Conservation (phyloP, 2,113 vertebrate genomes). For the Zosterops pallidus region DNA sequence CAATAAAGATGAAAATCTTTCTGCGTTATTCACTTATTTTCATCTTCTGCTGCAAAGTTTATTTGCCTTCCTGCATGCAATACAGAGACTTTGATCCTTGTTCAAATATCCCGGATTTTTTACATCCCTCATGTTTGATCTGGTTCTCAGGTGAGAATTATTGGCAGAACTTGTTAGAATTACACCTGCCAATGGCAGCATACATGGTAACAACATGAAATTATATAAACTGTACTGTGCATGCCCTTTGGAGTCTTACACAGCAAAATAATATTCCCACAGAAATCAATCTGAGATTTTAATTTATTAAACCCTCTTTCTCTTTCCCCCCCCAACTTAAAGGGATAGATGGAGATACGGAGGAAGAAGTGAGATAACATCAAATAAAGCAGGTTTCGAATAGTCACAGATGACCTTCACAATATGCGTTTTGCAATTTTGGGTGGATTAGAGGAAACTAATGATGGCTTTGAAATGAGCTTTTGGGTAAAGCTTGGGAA, state of each 20-base stretch:
- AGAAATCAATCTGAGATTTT: constrained; percentile 58
- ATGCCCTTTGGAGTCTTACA: constrained; percentile 25
- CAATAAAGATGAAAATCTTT: not conserved
- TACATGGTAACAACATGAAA: not conserved
- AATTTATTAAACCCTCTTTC: constrained; percentile 47
- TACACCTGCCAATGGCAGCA: not conserved
- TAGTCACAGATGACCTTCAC: constrained; percentile 60
- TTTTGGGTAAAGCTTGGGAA: constrained; percentile 75
- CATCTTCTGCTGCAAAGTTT: constrained; percentile 61
- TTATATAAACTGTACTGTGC: not conserved
- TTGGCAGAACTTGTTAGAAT: constrained; percentile 39
- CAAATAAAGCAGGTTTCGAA: constrained; percentile 40
- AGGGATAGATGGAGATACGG: not conserved
- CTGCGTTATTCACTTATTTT: constrained; percentile 44
- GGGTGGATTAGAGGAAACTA: constrained; percentile 76
- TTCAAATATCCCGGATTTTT: constrained; percentile 43
- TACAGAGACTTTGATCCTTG: constrained; percentile 23
- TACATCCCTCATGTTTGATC: constrained; percentile 34
- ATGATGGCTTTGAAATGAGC: constrained; percentile 75
- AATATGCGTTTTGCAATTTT: constrained; percentile 70
- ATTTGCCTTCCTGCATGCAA: constrained; percentile 11
- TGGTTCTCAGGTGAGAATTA: constrained; percentile 49
- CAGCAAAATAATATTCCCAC: constrained; percentile 33
- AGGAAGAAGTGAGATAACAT: not conserved
- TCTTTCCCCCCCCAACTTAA: not conserved